phyloP scores from a whole-genome alignment of 2,113 vertebrate genomes.

The Xiphias gladius region DNA sequence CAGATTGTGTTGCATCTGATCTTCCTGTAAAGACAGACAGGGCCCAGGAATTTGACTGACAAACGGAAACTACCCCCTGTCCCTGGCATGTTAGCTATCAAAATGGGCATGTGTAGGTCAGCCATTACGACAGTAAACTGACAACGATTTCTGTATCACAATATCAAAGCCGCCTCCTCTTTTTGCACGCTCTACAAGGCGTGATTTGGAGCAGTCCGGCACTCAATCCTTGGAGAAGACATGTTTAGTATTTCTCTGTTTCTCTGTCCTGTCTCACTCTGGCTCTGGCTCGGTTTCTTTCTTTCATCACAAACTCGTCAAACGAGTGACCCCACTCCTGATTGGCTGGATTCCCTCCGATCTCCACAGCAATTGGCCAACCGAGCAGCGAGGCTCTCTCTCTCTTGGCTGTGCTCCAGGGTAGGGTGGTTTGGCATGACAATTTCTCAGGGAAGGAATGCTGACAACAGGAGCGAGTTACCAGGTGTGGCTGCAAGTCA shows the following conservation, averaged over 20 bases:
- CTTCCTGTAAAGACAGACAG: constrained; percentile 58
- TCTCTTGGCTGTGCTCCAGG: constrained; percentile 85
- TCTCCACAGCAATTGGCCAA: constrained; percentile 71
- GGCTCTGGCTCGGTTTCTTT: constrained; percentile 57
- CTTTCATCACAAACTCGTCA: constrained; percentile 82
- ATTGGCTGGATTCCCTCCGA: constrained; percentile 77
- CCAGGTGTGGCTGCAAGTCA: constrained; percentile 89
- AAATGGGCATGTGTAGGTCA: constrained; percentile 58
- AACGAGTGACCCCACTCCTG: constrained; percentile 77
- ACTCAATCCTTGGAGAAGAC: constrained; percentile 43
- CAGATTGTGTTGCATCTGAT: constrained; percentile 75
- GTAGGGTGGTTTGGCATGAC: constrained; percentile 85
- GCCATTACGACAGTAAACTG: constrained; percentile 64
- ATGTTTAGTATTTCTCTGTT: constrained; percentile 58
- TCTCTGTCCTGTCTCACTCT: constrained; percentile 42
- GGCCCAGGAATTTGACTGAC: constrained; percentile 63
- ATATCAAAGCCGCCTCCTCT: constrained; percentile 30
- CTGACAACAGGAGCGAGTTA: constrained; percentile 86
- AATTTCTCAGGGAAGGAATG: constrained; percentile 87
- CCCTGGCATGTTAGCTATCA: constrained; percentile 31
- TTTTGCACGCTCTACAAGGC: not conserved
- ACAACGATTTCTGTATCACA: constrained; percentile 40
- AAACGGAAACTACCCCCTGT: constrained; percentile 51
- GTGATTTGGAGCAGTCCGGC: constrained; percentile 32
- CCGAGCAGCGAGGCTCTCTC: constrained; percentile 26